Base-by-base conservation (phyloP, 2,888 invertebrate genomes). In the Phaedon cochleariae region DNA sequence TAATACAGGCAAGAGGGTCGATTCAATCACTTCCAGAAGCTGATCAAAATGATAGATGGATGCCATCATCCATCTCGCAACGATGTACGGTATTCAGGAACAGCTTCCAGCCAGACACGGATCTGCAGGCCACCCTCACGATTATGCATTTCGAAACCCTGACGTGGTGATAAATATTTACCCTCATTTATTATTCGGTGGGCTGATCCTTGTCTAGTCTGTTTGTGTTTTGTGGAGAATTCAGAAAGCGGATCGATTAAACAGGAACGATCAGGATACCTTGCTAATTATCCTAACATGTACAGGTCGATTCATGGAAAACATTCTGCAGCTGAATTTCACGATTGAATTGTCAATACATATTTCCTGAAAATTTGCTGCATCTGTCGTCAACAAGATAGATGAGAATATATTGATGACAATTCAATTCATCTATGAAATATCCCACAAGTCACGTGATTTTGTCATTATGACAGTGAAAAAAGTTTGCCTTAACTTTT, bases 41-140 rank as follows among this genome's bases (percentile, higher is more conserved):
- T 78, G 77, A 79, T 77, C 76, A 69, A 77, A 77, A 80, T 81
- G 81, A 81, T 81, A 79, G 80, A 81, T 81, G 79, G 77, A 70
- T 71, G 73, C 72, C 77, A 41, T 41, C 80, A 80, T 81, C 79
- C 77, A 81, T 81, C 81, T 81, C 77, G 3, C 41, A 2, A 15
- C 41, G 41, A 41, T 41, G 41, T 10, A 41, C 41, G 41, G 15
- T 41, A 41, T 41, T 41, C 41, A 41, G 41, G 41, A 41, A 41
- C 41, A 41, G 41, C 15, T 41, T 15, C 9, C 2, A 12, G 34
- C 34, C 34, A 34, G 34, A 34, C 34, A 34, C 9, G 6, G 34
- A 34, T 34, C 34, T 34, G 34, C 15, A 10, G 41, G 15, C 15
- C 41, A 10, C 41, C 41, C 41, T 15, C 2, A 15, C 41, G 41